Conservation (phyloP, 1,140 invertebrate genomes). For the Wiebesia pumilae region DNA sequence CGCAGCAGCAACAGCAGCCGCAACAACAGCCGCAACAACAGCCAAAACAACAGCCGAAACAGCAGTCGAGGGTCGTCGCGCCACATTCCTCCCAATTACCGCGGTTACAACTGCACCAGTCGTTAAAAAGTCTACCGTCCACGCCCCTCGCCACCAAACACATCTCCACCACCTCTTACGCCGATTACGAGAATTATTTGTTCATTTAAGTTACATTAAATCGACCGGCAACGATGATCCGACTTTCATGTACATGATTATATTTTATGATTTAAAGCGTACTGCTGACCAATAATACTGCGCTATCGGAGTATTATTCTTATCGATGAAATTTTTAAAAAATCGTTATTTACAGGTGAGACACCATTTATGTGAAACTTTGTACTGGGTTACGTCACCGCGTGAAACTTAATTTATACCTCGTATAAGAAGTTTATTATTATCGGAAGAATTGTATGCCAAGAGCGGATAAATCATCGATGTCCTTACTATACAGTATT, state of each 20-base stretch:
- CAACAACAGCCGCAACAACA: conserved; percentile 6
- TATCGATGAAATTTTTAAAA: too few species aligned
- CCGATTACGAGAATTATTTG: conserved; percentile 79
- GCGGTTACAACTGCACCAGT: conserved; percentile 61
- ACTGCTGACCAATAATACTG: too few species aligned
- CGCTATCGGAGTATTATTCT: too few species aligned
- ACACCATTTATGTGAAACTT: too few species aligned
- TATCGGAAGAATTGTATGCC: background rate
- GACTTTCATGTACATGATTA: background rate
- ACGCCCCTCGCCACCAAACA: conserved; percentile 71
- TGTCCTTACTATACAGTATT: conserved; percentile 9
- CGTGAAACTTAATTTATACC: background rate
- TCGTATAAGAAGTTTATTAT: background rate
- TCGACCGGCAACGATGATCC: background rate
- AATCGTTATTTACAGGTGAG: too few species aligned
- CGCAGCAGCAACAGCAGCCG: conserved; percentile 30
- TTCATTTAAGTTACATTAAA: conserved; percentile 73
- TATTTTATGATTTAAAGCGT: too few species aligned
- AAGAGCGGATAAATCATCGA: background rate
- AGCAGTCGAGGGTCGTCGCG: conserved; percentile 61
- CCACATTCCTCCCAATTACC: conserved; percentile 61
- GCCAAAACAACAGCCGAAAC: conserved; percentile 40
- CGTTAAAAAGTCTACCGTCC: conserved; percentile 71
- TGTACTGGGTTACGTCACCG: too few species aligned
- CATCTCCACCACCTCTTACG: conserved; percentile 71